These are phyloP conservation scores for Rachycentron canadum DNA, from an alignment of 2,797 vertebrate genomes.

Conservation along the genomic window DNA sequence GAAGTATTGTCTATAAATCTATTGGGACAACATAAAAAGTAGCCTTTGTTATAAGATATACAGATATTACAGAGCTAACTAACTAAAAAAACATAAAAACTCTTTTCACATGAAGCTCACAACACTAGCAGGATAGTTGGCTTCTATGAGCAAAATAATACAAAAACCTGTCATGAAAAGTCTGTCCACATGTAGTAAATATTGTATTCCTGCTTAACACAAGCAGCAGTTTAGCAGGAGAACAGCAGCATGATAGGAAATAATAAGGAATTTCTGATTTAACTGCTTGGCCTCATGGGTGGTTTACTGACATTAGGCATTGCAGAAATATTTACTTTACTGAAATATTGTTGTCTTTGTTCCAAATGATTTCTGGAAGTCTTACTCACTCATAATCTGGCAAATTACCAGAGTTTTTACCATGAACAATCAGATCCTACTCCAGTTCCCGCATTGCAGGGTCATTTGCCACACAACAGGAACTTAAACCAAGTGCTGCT, in stretches of 20 bases:
- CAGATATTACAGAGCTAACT: too few relatives aligned
- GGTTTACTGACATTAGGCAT: background rate
- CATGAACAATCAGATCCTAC: conserved; percentile 14
- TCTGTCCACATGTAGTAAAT: background rate
- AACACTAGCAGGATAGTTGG: background rate
- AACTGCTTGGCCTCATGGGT: background rate
- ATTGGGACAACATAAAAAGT: too few relatives aligned
- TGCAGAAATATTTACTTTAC: conserved; percentile 1
- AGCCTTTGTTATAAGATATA: too few relatives aligned
- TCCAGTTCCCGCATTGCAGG: conserved; percentile 6
- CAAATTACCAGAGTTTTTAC: background rate
- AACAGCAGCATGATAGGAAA: background rate
- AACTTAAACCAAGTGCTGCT: background rate
- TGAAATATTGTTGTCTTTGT: background rate
- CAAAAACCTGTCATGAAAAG: background rate
- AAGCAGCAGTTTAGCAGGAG: background rate
- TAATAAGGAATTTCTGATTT: background rate
- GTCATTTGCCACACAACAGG: background rate
- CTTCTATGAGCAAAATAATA: background rate
- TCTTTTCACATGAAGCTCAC: background rate
- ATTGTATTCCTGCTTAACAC: background rate
- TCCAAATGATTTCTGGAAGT: conserved; percentile 6
- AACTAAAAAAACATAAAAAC: background rate
- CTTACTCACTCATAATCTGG: background rate
- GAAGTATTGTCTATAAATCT: too few relatives aligned